phyloP scores from a whole-genome alignment of 2,888 invertebrate species.

The Hetaerina titia region DNA sequence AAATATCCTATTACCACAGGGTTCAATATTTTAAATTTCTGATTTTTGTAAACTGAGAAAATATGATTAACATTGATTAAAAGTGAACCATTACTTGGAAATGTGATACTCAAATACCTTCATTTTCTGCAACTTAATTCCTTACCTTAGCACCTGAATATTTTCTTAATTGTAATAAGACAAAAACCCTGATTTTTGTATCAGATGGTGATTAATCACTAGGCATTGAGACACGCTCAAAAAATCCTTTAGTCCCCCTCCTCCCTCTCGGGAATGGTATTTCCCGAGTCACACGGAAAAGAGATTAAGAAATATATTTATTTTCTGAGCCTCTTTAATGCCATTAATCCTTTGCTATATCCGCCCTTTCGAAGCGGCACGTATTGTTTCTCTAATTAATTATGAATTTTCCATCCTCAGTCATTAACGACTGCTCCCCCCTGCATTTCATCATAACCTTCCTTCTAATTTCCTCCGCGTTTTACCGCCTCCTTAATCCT shows the following conservation, averaged over 20 bases:
- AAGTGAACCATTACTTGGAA: not conserved
- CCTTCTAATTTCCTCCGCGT: not conserved
- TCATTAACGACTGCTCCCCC: not conserved
- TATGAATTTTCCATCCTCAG: not conserved
- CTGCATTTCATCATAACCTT: not conserved
- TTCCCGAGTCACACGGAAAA: not conserved
- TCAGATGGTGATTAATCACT: not conserved
- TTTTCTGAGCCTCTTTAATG: not conserved
- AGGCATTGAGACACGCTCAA: not conserved
- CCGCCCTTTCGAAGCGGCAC: not conserved
- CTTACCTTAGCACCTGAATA: not conserved
- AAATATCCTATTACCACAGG: not conserved
- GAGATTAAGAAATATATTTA: not conserved
- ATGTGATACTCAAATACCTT: not conserved
- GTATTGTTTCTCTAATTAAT: not conserved
- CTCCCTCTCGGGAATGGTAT: not conserved
- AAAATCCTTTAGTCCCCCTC: too few species aligned
- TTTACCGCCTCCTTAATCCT: not conserved
- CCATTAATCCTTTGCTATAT: not conserved
- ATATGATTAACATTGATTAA: not conserved
- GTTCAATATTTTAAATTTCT: not conserved
- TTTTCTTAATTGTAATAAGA: not conserved
- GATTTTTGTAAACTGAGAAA: not conserved
- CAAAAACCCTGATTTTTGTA: not conserved
- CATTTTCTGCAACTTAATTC: not conserved